phyloP scores from a whole-genome alignment of 2,113 vertebrate species.

The Oryzias melastigma region DNA sequence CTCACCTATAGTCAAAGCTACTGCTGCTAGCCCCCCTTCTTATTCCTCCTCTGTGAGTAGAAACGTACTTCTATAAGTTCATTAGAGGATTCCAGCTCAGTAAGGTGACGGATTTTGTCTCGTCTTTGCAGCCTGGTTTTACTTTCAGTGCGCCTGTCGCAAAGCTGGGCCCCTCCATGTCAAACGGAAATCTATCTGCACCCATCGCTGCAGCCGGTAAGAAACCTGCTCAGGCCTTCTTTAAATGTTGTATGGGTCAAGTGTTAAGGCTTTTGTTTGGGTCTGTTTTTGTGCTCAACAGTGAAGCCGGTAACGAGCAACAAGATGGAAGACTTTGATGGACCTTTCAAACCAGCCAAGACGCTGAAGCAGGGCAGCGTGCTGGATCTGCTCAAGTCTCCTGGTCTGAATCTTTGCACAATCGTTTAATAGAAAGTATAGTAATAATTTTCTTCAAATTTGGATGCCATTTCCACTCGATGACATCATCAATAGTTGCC shows the following conservation, averaged over 20 bases:
- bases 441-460: too few relatives aligned
- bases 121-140: constrained; percentile 83
- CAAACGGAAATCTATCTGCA: constrained; percentile 71
- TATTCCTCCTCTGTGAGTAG: constrained; percentile 87
- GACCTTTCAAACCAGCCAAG: constrained; percentile 86
- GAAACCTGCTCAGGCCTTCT: background rate
- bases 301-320: constrained; percentile 70
- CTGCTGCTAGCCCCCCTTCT: constrained; percentile 85
- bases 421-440: background rate
- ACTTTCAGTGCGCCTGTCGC: constrained; percentile 92
- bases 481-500: too few relatives aligned
- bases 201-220: constrained; percentile 74
- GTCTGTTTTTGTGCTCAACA: constrained; percentile 27
- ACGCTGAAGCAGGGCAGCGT: constrained; percentile 92
- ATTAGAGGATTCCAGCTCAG: background rate
- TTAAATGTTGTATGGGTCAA: background rate
- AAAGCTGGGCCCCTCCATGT: constrained; percentile 80
- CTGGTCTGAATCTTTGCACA: constrained; percentile 77
- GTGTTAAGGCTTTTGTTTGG: background rate
- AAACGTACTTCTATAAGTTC: background rate
- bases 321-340: constrained; percentile 79
- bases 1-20: constrained; percentile 95
- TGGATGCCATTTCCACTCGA: too few relatives aligned
- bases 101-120: background rate
- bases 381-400: constrained; percentile 88